These are phyloP conservation scores for Lophius piscatorius DNA, from an alignment of 2,113 vertebrate genomes.

Conservation along the genomic window DNA sequence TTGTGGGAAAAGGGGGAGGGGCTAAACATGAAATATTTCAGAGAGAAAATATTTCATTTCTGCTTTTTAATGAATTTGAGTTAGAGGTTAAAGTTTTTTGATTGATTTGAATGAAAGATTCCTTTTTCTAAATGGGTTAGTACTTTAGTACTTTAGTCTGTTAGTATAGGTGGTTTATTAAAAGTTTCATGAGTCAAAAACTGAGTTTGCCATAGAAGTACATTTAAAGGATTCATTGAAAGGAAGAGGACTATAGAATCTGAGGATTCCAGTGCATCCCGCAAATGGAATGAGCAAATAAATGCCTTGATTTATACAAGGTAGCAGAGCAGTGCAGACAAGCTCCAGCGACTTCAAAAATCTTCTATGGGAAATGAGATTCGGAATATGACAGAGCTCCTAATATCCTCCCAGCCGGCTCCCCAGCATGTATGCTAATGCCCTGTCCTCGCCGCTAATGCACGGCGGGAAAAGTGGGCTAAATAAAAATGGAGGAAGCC, in stretches of 20 bases:
- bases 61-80: no score
- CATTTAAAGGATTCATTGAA: constrained; percentile 46
- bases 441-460: constrained; percentile 53
- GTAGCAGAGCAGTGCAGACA: constrained; percentile 39
- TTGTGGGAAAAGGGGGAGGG: no score
- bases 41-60: no score
- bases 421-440: constrained; percentile 53
- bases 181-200: constrained; percentile 38
- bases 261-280: constrained; percentile 34
- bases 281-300: constrained; percentile 12
- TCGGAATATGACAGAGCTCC: constrained; percentile 56
- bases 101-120: no score
- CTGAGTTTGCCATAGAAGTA: no score
- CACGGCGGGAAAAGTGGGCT: constrained; percentile 50
- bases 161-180: constrained; percentile 27
- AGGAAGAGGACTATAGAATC: constrained; percentile 20
- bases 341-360: constrained; percentile 54
- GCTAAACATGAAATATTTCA: no score
- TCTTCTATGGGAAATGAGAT: constrained; percentile 65
- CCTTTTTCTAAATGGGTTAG: no score
- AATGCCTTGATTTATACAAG: constrained; percentile 39
- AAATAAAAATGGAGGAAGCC: constrained; percentile 57
- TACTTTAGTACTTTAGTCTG: no score
- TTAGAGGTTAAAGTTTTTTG: no score
- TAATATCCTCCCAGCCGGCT: constrained; percentile 47